A percentile compares a stretch with the other conserved stretches of the same genome.
phyloP scores from a whole-genome alignment of 1,140 invertebrate genomes.

The Grapholita molesta region DNA sequence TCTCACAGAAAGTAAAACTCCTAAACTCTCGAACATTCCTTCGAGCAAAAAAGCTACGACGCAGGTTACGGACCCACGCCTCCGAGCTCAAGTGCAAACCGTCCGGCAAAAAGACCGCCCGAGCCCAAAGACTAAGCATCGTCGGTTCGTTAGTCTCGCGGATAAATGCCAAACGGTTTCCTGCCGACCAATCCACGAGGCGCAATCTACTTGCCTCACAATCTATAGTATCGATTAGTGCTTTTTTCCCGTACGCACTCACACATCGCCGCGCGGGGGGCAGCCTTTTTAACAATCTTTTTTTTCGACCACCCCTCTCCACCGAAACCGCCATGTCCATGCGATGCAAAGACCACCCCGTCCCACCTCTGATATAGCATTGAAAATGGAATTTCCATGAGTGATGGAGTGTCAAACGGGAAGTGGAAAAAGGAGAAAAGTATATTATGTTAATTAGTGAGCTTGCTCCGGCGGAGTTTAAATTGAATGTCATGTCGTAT shows the following conservation, averaged over 20 bases:
- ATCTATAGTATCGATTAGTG: slow-evolving; percentile 77
- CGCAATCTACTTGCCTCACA: slow-evolving; percentile 73
- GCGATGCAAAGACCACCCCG: slow-evolving; percentile 74
- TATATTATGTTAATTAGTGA: slow-evolving; percentile 77
- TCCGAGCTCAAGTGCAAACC: slow-evolving; percentile 67
- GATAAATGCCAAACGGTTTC: slow-evolving; percentile 53
- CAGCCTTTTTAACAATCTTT: slow-evolving; percentile 76
- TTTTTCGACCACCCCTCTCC: slow-evolving; percentile 70
- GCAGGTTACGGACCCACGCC: slow-evolving; percentile 20
- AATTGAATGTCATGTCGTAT: slow-evolving; percentile 69
- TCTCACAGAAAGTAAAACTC: not conserved
- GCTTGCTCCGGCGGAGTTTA: slow-evolving; percentile 62
- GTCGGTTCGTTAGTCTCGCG: slow-evolving; percentile 64
- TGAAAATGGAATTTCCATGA: slow-evolving; percentile 78
- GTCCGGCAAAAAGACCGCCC: slow-evolving; percentile 53
- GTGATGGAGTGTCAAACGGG: slow-evolving; percentile 78
- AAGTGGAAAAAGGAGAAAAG: slow-evolving; percentile 76
- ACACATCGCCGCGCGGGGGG: slow-evolving; percentile 66
- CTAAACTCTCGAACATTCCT: not conserved
- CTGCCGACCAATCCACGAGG: slow-evolving; percentile 58
- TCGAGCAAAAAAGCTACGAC: slow-evolving; percentile 17
- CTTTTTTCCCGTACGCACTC: slow-evolving; percentile 71
- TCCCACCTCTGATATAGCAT: slow-evolving; percentile 68
- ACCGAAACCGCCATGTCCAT: slow-evolving; percentile 72
- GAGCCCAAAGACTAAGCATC: slow-evolving; percentile 71